Base-by-base conservation (phyloP, 2,113 vertebrate genomes). In the Nothoprocta perdicaria region DNA sequence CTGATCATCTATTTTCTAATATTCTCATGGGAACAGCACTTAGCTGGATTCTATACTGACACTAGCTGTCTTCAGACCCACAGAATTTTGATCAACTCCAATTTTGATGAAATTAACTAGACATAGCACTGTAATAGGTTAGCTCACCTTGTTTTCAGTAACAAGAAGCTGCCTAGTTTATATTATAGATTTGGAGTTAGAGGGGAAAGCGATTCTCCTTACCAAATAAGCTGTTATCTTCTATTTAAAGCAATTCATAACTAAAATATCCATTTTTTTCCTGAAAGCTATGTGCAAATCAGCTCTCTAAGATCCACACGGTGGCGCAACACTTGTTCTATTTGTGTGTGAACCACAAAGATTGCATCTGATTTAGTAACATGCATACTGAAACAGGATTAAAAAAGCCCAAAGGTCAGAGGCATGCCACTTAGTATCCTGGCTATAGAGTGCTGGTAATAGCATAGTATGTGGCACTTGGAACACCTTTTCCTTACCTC, bases 401-500 rank as follows among this genome's bases (percentile, higher is more conserved):
- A 40, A 2, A 84, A 90, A 86, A 89, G 38, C 4, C 35, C 48
- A 89, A 81, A 91, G 81, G 77, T 88, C 89, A 80, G 38, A 93
- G 65, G 50, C 43, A 17, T 29, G 78, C 87, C 38, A 58, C 8
- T 87, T 45, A 62, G 23, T 87, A 65, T 91, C 82, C 76, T 67
- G 81, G 46, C 81, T 57, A 31, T 41, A 79, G 22, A 85, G 23
- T 10, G 67, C 88, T 60, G 35, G 16, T 62, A 92, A 77, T 5
- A 84, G 48, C 45, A 78, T 43, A 15, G 8, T n/a, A 24, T 55
- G 78, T 91, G 91, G 67, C 71, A 89, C 77, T 82, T 89, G 43
- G 91, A 89, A 73, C 53, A 19, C 14, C 1, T 53, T 91, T 41
- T 10, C 50, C 82, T 98, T 96, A 99, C 99, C 99, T 99, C 99